Evolutionary conservation across 2,113 vertebrate species (phyloP).

Genomic region (Porphyrio hochstetteri): DNA sequence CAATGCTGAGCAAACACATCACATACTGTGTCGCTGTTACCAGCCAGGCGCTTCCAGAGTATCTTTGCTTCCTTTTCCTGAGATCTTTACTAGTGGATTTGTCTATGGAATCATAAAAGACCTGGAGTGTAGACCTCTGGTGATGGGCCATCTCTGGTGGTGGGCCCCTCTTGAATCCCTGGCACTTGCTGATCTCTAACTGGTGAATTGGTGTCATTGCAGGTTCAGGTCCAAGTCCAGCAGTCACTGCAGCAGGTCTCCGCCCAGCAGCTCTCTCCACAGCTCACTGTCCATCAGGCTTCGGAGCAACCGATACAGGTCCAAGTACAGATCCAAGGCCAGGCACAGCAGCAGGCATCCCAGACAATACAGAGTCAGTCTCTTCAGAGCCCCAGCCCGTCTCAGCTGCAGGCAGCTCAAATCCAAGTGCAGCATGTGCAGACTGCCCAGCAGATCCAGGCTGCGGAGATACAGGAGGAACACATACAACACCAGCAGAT

Average conservation of each 20-base stretch:
- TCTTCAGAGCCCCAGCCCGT: slow-evolving; percentile 84
- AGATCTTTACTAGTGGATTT: not conserved
- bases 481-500: slow-evolving; percentile 95
- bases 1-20: not conserved
- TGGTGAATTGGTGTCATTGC: slow-evolving; percentile 31
- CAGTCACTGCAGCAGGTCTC: slow-evolving; percentile 83
- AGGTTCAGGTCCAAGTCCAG: slow-evolving; percentile 86
- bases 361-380: slow-evolving; percentile 82
- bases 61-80: not conserved
- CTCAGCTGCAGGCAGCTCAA: slow-evolving; percentile 88
- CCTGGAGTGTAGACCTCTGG: not conserved
- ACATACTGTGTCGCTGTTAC: not conserved
- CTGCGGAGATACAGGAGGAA: slow-evolving; percentile 92
- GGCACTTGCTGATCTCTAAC: not conserved
- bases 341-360: slow-evolving; percentile 83
- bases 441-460: slow-evolving; percentile 89
- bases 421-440: slow-evolving; percentile 85
- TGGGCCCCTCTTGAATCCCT: not conserved
- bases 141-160: not conserved
- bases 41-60: not conserved
- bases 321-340: slow-evolving; percentile 96
- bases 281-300: slow-evolving; percentile 89
- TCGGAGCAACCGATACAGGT: slow-evolving; percentile 94
- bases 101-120: not conserved
- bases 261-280: slow-evolving; percentile 89